phyloP scores from a whole-genome alignment of 1,140 invertebrate genomes.

The Sinonovacula constricta region DNA sequence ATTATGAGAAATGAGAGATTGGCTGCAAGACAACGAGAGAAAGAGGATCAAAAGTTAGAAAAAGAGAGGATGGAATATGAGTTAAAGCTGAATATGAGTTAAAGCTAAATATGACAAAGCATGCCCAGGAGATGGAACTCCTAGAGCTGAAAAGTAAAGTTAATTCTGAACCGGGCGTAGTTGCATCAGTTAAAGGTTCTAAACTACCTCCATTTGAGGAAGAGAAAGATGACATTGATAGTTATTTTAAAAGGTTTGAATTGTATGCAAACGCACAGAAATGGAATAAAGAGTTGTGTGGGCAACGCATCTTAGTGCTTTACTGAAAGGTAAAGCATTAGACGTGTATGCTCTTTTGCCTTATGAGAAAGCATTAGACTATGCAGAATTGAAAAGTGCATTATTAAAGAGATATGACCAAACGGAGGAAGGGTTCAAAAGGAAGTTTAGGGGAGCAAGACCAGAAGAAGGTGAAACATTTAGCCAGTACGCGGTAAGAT shows the following conservation, averaged over 20 bases:
- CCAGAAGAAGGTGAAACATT: slow-evolving; percentile 51
- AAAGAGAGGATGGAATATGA: no score
- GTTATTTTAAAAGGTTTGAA: slow-evolving; percentile 45
- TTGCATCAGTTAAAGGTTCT: background rate
- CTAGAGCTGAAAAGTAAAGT: background rate
- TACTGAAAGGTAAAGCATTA: slow-evolving; percentile 52
- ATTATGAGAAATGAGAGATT: no score
- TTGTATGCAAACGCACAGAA: slow-evolving; percentile 26
- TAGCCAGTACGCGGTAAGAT: slow-evolving; percentile 20
- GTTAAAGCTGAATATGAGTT: background rate
- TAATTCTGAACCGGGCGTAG: background rate
- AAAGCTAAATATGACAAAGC: background rate
- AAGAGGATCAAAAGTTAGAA: background rate
- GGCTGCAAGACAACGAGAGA: no score
- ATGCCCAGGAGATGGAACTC: background rate
- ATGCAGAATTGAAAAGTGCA: slow-evolving; percentile 53
- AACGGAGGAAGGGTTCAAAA: slow-evolving; percentile 54
- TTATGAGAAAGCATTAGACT: slow-evolving; percentile 38
- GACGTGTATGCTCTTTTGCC: slow-evolving; percentile 55
- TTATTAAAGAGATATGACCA: slow-evolving; percentile 53
- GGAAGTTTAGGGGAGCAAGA: slow-evolving; percentile 37
- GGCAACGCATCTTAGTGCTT: slow-evolving; percentile 40
- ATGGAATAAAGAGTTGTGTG: slow-evolving; percentile 40
- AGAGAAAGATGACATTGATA: slow-evolving; percentile 51
- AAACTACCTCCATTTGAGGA: slow-evolving; percentile 57